Conservation (phyloP, 2,113 vertebrate species). For the Cebus imitator region DNA sequence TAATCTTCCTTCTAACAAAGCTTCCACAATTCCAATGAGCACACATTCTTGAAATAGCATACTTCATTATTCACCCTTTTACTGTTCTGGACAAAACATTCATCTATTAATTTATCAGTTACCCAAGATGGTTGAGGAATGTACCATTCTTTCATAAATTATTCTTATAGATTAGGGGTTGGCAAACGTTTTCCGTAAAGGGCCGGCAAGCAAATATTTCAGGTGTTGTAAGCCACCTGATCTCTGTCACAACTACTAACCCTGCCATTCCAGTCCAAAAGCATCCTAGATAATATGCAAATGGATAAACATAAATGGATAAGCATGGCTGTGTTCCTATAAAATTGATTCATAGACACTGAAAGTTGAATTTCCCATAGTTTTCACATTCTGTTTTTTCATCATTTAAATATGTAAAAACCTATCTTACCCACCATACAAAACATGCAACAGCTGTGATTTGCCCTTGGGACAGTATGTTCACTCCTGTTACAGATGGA, state of each 20-base stretch:
- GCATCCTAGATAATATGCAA: neutral
- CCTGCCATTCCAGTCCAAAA: neutral
- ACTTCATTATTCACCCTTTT: neutral
- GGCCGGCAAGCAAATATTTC: neutral
- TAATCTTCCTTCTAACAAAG: neutral
- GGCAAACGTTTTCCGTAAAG: neutral
- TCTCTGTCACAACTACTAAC: neutral
- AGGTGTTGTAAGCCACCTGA: neutral
- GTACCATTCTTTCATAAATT: neutral
- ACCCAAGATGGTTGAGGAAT: neutral
- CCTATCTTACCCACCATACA: neutral
- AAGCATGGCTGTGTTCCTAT: neutral
- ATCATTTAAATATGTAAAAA: conserved; percentile 18
- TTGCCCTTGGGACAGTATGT: neutral
- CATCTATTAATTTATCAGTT: neutral
- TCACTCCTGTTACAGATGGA: neutral
- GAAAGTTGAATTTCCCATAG: neutral
- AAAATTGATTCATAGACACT: neutral
- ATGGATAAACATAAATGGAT: neutral
- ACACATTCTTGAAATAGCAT: neutral
- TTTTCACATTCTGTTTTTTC: neutral
- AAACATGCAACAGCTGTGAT: neutral
- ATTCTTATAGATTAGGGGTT: neutral
- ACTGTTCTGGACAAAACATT: neutral
- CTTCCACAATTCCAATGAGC: neutral